phyloP scores from a whole-genome alignment of 2,888 invertebrate genomes.

The Holacanthella duospinosa region DNA sequence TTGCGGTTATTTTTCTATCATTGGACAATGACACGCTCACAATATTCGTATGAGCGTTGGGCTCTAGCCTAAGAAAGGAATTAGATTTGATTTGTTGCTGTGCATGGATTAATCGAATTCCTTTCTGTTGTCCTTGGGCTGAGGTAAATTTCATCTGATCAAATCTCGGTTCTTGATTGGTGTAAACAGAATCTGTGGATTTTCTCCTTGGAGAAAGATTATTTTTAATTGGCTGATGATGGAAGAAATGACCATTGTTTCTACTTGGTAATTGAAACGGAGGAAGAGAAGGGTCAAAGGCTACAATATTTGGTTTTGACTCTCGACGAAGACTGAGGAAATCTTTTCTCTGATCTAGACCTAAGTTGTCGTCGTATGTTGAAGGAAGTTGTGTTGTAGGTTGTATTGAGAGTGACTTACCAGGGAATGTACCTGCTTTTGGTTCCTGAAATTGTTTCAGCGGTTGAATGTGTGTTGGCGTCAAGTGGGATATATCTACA shows the following conservation, averaged over 20 bases:
- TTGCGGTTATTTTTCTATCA: background rate
- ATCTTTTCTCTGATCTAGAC: background rate
- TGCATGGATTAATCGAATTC: background rate
- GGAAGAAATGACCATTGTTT: background rate
- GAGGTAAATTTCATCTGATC: too few species aligned
- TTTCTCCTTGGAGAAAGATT: background rate
- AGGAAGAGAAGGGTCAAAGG: background rate
- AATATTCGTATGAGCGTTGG: background rate
- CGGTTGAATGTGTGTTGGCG: too few species aligned
- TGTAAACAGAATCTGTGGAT: background rate
- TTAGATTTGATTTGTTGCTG: background rate
- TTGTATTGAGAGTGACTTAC: slow-evolving; percentile 13
- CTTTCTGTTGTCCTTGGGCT: background rate
- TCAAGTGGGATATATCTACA: too few species aligned
- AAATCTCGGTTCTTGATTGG: background rate
- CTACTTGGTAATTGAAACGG: background rate
- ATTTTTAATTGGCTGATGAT: background rate
- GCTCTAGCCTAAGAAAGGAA: background rate
- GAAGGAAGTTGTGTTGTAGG: background rate
- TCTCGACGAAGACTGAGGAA: slow-evolving; percentile 1
- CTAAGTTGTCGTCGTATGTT: background rate
- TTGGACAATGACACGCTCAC: background rate
- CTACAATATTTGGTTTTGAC: background rate
- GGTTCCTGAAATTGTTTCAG: background rate
- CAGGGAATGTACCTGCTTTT: slow-evolving; percentile 19